phyloP scores from a whole-genome alignment of 2,888 invertebrate species.

The Andrena dorsata region DNA sequence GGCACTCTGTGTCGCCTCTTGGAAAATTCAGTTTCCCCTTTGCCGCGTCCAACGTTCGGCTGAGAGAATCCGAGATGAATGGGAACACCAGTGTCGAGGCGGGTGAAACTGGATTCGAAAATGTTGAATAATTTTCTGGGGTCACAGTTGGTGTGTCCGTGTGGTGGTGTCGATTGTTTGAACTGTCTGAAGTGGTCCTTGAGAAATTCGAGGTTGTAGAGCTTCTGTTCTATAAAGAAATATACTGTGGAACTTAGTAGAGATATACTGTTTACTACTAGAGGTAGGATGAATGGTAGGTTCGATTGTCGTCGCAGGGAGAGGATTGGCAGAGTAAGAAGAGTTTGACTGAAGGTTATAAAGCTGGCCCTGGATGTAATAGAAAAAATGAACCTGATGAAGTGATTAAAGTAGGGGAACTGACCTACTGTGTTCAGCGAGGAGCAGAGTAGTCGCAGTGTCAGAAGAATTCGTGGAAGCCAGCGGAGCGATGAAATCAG shows the following conservation, averaged over 20 bases:
- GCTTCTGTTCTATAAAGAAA: too few species aligned
- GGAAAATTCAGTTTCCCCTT: slow-evolving; percentile 15
- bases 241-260: too few species aligned
- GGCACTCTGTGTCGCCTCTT: background rate
- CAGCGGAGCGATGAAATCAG: background rate
- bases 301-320: too few species aligned
- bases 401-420: background rate
- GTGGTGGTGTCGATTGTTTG: background rate
- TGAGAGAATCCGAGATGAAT: background rate
- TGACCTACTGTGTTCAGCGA: background rate
- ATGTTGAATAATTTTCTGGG: too few species aligned
- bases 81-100: background rate
- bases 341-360: too few species aligned
- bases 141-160: too few species aligned
- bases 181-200: background rate
- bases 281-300: too few species aligned
- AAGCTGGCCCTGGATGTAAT: background rate
- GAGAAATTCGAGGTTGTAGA: too few species aligned
- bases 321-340: too few species aligned
- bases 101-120: too few species aligned
- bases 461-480: background rate
- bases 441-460: background rate
- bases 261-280: too few species aligned
- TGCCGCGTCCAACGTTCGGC: background rate
- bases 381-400: background rate